Base-by-base conservation (phyloP, 2,888 invertebrate genomes). In the Sinodicranocentrus sp. region DNA sequence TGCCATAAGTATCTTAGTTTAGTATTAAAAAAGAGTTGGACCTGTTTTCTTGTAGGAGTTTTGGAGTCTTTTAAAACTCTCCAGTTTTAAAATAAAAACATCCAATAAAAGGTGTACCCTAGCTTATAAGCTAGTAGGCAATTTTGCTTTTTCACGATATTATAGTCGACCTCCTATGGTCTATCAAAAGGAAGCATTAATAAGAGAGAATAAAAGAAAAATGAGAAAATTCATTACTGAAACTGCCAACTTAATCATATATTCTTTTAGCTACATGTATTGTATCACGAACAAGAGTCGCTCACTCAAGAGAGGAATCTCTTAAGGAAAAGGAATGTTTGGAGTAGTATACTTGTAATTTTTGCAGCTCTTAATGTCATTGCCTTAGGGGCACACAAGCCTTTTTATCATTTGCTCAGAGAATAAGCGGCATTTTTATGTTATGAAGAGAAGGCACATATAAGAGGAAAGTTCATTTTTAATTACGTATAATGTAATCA, bases 401-500 rank as follows among this genome's bases (percentile, higher is more conserved):
- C n/a, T n/a, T n/a, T n/a, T n/a, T n/a, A n/a, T n/a, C n/a, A n/a
- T n/a, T n/a, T n/a, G 2, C 23, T 21, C 8, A 57, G 10, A 33
- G 33, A 33, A 33, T 33, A 10, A 33, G 33, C 33, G 33, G 33
- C 33, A 52, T 5, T 28, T 28, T 59, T 52, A 52, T 17, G 33
- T 10, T 33, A 33, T 6, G 33, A 10, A 33, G 33, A 10, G 33
- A 33, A 33, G n/a, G n/a, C n/a, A 25, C 57, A 13, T 25, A 52
- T 19, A 57, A 8, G 17, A 25, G 23, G 39, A 67, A 43, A 57
- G 59, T 44, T 61, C 73, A 48, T 26, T 73, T 73, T 73, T 76
- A 76, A 76, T 76, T 76, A 76, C 65, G 54, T 54, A 13, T 67
- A 77, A 67, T 68, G 67, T 57, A 68, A 77, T 77, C 76, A 76